A percentile compares a stretch with the other conserved stretches of the same genome.
phyloP scores from a whole-genome alignment of 2,113 vertebrate species.

The Lasiurus cinereus region DNA sequence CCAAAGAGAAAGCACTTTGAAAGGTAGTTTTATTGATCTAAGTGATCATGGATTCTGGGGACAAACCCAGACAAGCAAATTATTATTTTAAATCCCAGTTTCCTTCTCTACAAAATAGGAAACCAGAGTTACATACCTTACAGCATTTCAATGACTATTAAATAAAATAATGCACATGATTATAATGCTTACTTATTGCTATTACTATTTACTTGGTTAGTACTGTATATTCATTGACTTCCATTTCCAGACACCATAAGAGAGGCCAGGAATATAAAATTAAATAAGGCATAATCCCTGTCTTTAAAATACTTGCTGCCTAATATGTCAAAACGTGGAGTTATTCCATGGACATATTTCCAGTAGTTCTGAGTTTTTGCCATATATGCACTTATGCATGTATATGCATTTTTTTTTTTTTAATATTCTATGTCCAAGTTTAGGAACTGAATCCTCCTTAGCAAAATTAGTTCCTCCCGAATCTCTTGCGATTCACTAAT shows the following conservation, averaged over 20 bases:
- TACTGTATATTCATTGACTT: background rate
- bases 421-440: background rate
- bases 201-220: background rate
- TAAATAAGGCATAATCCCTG: background rate
- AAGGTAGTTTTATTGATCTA: background rate
- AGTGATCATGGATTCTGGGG: background rate
- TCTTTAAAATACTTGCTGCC: constrained; percentile 18
- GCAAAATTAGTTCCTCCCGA: background rate
- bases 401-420: background rate
- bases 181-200: background rate
- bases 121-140: background rate
- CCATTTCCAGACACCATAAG: background rate
- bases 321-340: background rate
- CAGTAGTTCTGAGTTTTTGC: background rate
- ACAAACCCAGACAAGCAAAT: background rate
- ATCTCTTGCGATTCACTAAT: background rate
- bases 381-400: background rate
- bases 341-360: background rate
- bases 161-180: constrained; percentile 17
- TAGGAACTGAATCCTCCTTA: background rate
- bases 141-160: background rate
- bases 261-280: background rate
- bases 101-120: background rate
- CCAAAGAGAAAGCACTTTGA: background rate
- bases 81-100: constrained; percentile 22